Evolutionary conservation across 2,797 vertebrate species (phyloP), one percentile per base, ranked within the genome.

Genomic region (Sebastes glaucus): DNA sequence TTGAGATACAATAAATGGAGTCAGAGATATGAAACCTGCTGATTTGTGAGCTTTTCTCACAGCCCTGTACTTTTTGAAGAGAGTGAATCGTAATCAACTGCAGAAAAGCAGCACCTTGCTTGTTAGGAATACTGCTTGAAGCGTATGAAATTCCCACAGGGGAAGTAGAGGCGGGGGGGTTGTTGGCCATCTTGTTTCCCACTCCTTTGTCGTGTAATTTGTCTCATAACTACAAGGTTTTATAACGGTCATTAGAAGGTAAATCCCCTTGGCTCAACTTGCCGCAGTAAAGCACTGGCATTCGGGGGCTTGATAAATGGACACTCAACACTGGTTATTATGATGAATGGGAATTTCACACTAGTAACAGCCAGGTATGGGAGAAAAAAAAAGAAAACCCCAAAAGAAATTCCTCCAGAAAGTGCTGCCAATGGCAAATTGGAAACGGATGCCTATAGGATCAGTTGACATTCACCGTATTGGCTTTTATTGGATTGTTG

Each of bases 291-390:
- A 78, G 80, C 81, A 68, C 76, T 74, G 74, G 82, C 82, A 88
- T 90, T 82, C 82, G 33, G 84, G 49, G 38, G 11, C 69, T 90
- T 95, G 95, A 95, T 95, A 94, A 95, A 96, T 95, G 92, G 89
- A 94, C 93, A 92, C 89, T 96, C 93, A 93, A 86, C 90, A 93
- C 87, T 84, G 89, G 93, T 96, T 95, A 95, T 95, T 94, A 95
- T 95, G 94, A 96, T 95, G 90, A 96, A 95, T 96, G 91, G 90
- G 93, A 92, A 94, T 93, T 95, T 94, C 87, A 79, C 84, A 88
- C 81, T 85, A 85, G 92, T 89, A 94, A 87, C 91, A 74, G 89
- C 85, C 79, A 92, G 89, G 85, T 89, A 88, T 79, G 32, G 71
- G 62, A 77, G 32, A 30, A 56, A 49, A 65, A 81, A 84, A 82